Base-by-base conservation (phyloP, 23 tunicate species). In the Clavelina lepadiformis region DNA sequence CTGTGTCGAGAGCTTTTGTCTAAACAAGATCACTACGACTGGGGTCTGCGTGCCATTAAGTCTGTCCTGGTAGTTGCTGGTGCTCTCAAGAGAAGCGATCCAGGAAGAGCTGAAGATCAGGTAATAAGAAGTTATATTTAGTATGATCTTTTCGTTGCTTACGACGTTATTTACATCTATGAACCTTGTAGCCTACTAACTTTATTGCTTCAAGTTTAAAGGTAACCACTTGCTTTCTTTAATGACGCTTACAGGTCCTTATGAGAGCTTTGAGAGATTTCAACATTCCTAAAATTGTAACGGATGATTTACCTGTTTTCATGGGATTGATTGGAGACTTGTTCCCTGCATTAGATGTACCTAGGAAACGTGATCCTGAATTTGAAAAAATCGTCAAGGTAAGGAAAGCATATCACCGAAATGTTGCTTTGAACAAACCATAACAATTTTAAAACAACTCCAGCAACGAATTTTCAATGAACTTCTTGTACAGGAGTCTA, bases 11-110 rank as follows among this genome's bases (percentile, higher is more conserved):
- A 91, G 51, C 77, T 91, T 65, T 76, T 91, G 35, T 82, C 92
- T 62, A 91, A 91, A 51, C 98, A 91, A 56, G 85, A 82, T 38
- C 98, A 91, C 56, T 91, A 91, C 49, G 98, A 91, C 67, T 91
- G 98, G 98, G 98, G 98, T 28, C 54, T 91, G 65, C 63, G 98
- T 67, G 98, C 98, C 4, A 91, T 91, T 63, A 91, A 91, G 65
- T 91, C 98, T 47, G 98, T 91, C 51, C 92, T 91, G 51, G 98
- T 91, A 61, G 98, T 91, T 49, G 98, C 98, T 38, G 98, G 98
- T 52, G 67, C 91, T n/a, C 77, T 91, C 68, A 91, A 91, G 51
- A 67, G 98, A 71, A 72, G 86, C 44, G 98, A 91, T 50, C 91
- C 92, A 25, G 85, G 86, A 22, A 63, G 98, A 24, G 86, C 98